These are phyloP conservation scores for Champsocephalus gunnari DNA, from an alignment of 2,797 vertebrate species.

Conservation along the genomic window DNA sequence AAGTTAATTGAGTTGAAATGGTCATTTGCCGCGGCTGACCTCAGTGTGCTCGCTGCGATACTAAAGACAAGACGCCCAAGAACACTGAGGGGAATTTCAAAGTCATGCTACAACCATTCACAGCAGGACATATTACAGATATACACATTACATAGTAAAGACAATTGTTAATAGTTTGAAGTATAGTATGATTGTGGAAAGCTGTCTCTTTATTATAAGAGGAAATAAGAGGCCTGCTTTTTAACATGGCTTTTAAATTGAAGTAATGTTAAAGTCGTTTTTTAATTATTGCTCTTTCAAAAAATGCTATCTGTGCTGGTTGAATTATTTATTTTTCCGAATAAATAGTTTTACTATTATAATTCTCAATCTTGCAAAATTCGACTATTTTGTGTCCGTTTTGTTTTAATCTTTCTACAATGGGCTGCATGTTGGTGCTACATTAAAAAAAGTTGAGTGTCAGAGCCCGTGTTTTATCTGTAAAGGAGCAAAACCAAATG, in stretches of 20 bases:
- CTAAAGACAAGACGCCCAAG: conserved; percentile 9
- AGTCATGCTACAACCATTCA: not conserved
- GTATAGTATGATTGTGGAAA: not conserved
- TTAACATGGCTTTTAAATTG: too few relatives aligned
- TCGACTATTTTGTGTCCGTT: too few relatives aligned
- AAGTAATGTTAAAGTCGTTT: too few relatives aligned
- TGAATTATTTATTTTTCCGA: too few relatives aligned
- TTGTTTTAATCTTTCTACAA: too few relatives aligned
- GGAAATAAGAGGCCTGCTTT: too few relatives aligned
- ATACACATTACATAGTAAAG: not conserved
- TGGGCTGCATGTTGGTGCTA: too few relatives aligned
- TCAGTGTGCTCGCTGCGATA: conserved; percentile 36
- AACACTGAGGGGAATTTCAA: not conserved
- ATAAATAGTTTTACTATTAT: too few relatives aligned
- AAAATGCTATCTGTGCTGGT: too few relatives aligned
- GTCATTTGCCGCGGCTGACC: conserved; percentile 42
- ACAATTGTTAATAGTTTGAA: not conserved
- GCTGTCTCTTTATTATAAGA: too few relatives aligned
- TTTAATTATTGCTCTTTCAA: too few relatives aligned
- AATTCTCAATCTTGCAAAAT: too few relatives aligned
- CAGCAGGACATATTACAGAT: not conserved
- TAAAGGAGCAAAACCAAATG: not conserved
- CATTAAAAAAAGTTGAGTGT: not conserved
- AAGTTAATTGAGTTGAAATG: conserved; percentile 58
- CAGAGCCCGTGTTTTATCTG: not conserved